Evolutionary conservation across 2,888 invertebrate species (phyloP).

Genomic region (Dynastes tityus): DNA sequence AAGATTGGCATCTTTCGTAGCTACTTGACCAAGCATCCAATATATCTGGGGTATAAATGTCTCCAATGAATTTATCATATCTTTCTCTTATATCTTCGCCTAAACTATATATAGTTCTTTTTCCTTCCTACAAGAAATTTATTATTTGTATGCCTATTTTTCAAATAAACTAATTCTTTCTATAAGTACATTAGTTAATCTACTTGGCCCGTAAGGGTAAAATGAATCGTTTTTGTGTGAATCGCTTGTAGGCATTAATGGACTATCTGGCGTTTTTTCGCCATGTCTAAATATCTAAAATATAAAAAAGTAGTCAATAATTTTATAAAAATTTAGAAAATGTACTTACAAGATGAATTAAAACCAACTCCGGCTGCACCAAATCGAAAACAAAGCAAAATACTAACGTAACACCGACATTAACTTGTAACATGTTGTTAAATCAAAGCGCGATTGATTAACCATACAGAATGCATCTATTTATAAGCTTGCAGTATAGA

Average conservation of each 20-base stretch:
- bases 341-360: conserved; percentile 11
- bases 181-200: conserved; percentile 78
- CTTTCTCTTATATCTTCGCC: conserved; percentile 81
- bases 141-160: too few relatives aligned
- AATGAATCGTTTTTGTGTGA: conserved; percentile 75
- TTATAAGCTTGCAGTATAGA: too few relatives aligned
- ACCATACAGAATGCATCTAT: too few relatives aligned
- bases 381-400: too few relatives aligned
- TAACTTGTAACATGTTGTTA: too few relatives aligned
- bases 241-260: conserved; percentile 79
- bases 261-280: conserved; percentile 77
- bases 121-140: conserved; percentile 71
- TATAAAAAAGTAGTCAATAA: not conserved
- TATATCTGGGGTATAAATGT: conserved; percentile 76
- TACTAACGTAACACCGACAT: too few relatives aligned
- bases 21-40: conserved; percentile 64
- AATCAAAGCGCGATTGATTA: too few relatives aligned
- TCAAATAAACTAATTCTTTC: too few relatives aligned
- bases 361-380: not conserved
- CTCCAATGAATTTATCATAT: conserved; percentile 79
- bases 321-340: not conserved
- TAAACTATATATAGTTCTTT: conserved; percentile 81
- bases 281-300: conserved; percentile 81
- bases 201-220: conserved; percentile 82
- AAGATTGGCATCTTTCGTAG: not conserved